Base-by-base conservation (phyloP, 2,888 invertebrate species). In the Caradrina kadenii region DNA sequence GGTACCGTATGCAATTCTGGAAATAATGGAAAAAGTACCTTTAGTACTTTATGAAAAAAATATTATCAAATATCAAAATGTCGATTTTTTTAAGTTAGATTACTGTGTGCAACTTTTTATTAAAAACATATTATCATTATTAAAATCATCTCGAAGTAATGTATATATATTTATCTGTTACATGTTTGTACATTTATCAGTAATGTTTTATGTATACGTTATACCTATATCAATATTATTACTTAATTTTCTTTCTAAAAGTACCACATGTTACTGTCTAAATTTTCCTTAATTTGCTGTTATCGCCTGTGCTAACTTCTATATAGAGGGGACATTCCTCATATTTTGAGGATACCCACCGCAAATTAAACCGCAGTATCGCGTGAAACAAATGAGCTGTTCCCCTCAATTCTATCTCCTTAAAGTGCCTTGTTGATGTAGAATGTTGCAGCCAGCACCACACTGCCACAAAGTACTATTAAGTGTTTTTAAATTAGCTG, bases 381-480 rank as follows among this genome's bases (percentile, higher is more conserved):
- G 45, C 50, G 48, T 17, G 22, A 22, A 48, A 19, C 26, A 4
- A 4, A 13, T 19, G 11, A 39, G 26, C 31, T 54, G 15, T 21
- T 56, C 10, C 15, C 10, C 21, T 56, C 11, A 15, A 19, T 11
- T 22, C 8, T 53, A 13, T 39, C 8, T 13, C 19, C 19, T 39
- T 31, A 4, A 55, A 49, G 54, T 63, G 73, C 49, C 53, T 42
- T 54, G 80, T 78, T 78, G 78, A 31, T 56, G 15, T 70, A 72
- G 69, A 0, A 66, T 76, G 72, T 80, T 80, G 67, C 69, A 76
- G 42, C 80, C 78, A 78, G 80, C 80, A 21, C 79, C 79, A 76
- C 80, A 80, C 80, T 79, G 80, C 80, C 80, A 17, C 10, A 45
- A 45, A 45, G 11, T 17, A 15, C 15, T 17, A 45, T 42, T 35